Conservation (phyloP, 2,113 vertebrate genomes). For the Onychostruthus taczanowskii region DNA sequence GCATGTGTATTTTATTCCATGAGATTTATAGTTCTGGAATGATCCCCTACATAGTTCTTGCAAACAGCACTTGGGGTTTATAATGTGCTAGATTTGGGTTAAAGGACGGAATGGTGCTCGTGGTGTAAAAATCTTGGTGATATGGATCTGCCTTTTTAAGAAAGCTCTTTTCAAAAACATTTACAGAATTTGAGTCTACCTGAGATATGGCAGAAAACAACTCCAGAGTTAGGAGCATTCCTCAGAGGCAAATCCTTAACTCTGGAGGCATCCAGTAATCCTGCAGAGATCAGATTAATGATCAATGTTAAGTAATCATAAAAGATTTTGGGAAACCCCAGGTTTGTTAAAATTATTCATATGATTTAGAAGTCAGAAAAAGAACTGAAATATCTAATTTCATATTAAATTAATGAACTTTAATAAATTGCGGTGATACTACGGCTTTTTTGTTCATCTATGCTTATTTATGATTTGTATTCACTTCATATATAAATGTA, state of each 20-base stretch:
- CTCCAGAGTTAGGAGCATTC: neutral
- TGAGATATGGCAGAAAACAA: neutral
- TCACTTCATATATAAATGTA: neutral
- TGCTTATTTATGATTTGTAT: neutral
- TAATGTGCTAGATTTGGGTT: neutral
- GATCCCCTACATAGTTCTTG: neutral
- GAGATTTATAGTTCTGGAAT: neutral
- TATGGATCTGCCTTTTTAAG: neutral
- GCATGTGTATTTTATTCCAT: neutral
- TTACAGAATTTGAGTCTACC: neutral
- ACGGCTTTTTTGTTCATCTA: neutral
- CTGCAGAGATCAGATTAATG: neutral
- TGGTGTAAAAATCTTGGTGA: neutral
- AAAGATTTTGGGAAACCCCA: neutral
- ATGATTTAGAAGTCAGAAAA: neutral
- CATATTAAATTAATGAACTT: neutral
- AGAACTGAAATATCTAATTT: neutral
- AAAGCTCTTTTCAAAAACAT: neutral
- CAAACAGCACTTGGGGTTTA: neutral
- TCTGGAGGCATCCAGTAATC: neutral
- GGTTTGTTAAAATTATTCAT: neutral
- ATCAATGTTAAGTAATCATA: neutral
- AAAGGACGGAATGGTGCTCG: neutral
- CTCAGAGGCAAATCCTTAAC: neutral
- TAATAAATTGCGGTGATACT: neutral